Percentiles rank a stretch among this genome's conserved stretches.
phyloP scores from a whole-genome alignment of 2,113 vertebrate genomes.

The Leptosomus discolor region DNA sequence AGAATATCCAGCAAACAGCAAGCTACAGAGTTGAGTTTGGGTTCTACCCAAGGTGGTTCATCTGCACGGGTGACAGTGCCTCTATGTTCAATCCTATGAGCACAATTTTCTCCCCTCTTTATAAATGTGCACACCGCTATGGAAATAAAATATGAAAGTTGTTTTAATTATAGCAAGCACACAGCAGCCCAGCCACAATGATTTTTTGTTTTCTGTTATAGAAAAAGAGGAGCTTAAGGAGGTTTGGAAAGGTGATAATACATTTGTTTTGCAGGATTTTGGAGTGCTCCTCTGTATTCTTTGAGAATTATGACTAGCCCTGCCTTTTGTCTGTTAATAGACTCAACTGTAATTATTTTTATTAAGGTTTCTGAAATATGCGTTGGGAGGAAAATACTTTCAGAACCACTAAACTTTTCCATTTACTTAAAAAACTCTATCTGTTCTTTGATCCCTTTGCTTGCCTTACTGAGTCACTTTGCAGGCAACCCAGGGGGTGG shows the following conservation, averaged over 20 bases:
- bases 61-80: fast-evolving
- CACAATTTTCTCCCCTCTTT: neutral
- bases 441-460: conserved; percentile 31
- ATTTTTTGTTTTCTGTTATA: neutral
- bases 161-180: neutral
- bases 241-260: neutral
- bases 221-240: neutral
- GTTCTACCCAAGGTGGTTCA: neutral
- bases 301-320: neutral
- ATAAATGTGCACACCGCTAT: neutral
- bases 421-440: neutral
- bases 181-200: neutral
- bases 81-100: fast-evolving
- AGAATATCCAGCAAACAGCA: neutral
- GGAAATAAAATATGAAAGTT: neutral
- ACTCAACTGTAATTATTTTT: conserved; percentile 16
- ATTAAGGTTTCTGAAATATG: conserved; percentile 19
- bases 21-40: neutral
- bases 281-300: neutral
- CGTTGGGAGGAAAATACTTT: conserved; percentile 13
- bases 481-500: neutral
- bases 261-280: neutral
- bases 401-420: conserved; percentile 26
- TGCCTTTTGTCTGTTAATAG: neutral
- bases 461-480: conserved; percentile 43